Evolutionary conservation across 2,888 invertebrate species (phyloP).

Genomic region (Noctua janthina): DNA sequence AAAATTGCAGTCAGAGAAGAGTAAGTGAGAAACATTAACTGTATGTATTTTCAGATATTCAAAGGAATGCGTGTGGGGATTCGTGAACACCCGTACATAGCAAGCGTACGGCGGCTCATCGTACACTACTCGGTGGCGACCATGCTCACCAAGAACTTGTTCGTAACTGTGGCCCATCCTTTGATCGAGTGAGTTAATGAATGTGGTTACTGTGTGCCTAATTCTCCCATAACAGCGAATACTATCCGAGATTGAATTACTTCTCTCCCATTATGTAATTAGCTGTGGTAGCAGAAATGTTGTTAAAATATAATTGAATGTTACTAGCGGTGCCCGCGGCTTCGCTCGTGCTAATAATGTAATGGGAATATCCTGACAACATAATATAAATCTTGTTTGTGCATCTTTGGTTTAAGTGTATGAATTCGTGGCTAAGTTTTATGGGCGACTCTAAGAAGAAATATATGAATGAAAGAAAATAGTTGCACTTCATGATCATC

Average conservation of each 20-base stretch:
- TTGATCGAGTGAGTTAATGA: conserved; percentile 74
- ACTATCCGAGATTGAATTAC: conserved; percentile 48
- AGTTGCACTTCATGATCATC: neutral
- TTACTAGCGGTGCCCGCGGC: neutral
- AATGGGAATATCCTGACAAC: neutral
- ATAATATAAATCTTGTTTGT: neutral
- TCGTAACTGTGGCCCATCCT: conserved; percentile 83
- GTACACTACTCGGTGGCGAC: conserved; percentile 80
- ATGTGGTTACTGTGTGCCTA: conserved; percentile 26
- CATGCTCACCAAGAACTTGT: conserved; percentile 76
- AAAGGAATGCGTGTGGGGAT: conserved; percentile 78
- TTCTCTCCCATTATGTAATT: conserved; percentile 40
- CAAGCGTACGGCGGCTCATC: conserved; percentile 78
- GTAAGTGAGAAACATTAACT: neutral
- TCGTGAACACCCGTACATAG: conserved; percentile 83
- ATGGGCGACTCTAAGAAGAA: neutral
- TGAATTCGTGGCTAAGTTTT: neutral
- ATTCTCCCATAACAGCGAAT: conserved; percentile 15
- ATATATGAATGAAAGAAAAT: neutral
- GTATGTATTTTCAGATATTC: conserved; percentile 76
- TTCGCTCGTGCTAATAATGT: neutral
- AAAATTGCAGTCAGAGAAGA: neutral
- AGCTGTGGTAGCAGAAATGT: conserved; percentile 1
- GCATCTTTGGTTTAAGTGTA: neutral
- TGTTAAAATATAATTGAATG: conserved; percentile 8